Percentiles rank a stretch among this genome's conserved stretches.
phyloP scores from a whole-genome alignment of 2,888 invertebrate genomes.

The Amiota minor region DNA sequence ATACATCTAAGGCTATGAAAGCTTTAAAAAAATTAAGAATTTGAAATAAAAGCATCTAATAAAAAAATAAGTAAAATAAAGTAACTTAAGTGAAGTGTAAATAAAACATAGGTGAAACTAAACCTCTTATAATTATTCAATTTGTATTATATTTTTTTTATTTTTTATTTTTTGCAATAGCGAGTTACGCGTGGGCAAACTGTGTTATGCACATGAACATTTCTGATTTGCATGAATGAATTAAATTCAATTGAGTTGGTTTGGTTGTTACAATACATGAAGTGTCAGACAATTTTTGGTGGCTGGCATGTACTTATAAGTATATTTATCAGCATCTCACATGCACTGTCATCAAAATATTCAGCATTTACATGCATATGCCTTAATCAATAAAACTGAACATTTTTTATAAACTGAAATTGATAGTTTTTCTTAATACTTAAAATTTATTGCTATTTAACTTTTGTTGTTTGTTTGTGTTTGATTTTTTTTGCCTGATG shows the following conservation, averaged over 20 bases:
- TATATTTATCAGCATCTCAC: slow-evolving; percentile 25
- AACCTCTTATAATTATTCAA: slow-evolving; percentile 40
- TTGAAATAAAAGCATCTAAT: too few species aligned
- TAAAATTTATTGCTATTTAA: slow-evolving; percentile 32
- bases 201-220: slow-evolving; percentile 9
- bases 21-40: too few species aligned
- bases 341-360: slow-evolving; percentile 8
- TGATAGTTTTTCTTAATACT: slow-evolving; percentile 23
- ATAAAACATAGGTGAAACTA: slow-evolving; percentile 20
- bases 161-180: slow-evolving; percentile 13
- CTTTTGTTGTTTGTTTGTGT: neutral
- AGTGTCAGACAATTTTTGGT: slow-evolving; percentile 20
- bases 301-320: slow-evolving; percentile 33
- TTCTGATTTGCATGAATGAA: slow-evolving; percentile 15
- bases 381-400: slow-evolving; percentile 63
- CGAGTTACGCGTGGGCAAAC: slow-evolving; percentile 11
- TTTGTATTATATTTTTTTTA: slow-evolving; percentile 25
- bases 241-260: neutral
- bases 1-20: too few species aligned
- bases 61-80: too few species aligned
- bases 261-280: neutral
- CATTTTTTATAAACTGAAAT: slow-evolving; percentile 62
- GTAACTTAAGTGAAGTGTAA: too few species aligned
- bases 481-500: too few species aligned
- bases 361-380: slow-evolving; percentile 30